Evolutionary conservation across 2,113 vertebrate genomes (phyloP).

Genomic region (Jacana jacana): DNA sequence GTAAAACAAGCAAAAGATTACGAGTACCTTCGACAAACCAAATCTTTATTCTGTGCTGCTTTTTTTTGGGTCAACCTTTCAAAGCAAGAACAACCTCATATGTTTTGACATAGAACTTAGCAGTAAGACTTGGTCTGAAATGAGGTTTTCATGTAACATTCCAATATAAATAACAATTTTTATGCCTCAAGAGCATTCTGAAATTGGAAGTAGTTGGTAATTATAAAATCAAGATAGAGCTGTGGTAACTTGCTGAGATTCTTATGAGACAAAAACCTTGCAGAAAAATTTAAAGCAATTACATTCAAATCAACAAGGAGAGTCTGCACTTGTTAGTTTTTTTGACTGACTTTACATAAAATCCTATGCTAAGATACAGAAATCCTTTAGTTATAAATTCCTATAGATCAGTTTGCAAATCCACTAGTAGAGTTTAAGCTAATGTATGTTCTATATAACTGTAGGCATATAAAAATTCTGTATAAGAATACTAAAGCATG

Average conservation of each 20-base stretch:
- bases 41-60: not conserved
- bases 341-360: not conserved
- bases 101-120: not conserved
- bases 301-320: not conserved
- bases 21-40: not conserved
- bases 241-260: not conserved
- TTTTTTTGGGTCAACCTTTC: not conserved
- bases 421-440: not conserved
- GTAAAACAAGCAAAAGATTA: not conserved
- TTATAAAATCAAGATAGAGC: not conserved
- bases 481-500: not conserved
- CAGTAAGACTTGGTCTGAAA: not conserved
- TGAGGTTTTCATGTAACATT: not conserved
- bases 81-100: not conserved
- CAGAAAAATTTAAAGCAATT: not conserved
- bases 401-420: not conserved
- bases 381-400: not conserved
- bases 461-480: not conserved
- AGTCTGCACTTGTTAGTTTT: not conserved
- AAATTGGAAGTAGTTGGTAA: not conserved
- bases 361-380: not conserved
- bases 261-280: not conserved
- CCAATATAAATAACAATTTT: not conserved
- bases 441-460: not conserved
- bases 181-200: not conserved